phyloP scores from a whole-genome alignment of 2,113 vertebrate genomes.

The Psilopsiagon aymara region DNA sequence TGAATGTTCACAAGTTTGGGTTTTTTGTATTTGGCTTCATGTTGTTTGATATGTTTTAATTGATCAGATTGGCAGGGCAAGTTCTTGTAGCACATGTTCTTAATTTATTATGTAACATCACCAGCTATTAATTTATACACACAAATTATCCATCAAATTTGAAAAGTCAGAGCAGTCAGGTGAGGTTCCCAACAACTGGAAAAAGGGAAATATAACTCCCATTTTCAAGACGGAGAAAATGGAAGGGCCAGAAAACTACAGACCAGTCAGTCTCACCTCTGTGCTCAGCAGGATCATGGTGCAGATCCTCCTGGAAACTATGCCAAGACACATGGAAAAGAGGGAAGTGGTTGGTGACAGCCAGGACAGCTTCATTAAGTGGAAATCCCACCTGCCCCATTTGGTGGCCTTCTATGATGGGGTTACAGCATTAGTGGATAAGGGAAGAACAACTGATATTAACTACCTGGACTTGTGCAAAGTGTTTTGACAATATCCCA shows the following conservation, averaged over 20 bases:
- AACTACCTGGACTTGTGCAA: too few relatives aligned
- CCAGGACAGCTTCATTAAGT: background rate
- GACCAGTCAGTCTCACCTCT: background rate
- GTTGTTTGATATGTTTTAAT: background rate
- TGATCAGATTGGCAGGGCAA: background rate
- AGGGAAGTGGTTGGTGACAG: background rate
- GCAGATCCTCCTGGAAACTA: background rate
- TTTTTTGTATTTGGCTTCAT: background rate
- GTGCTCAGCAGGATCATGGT: background rate
- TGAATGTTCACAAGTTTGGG: background rate
- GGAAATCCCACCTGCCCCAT: background rate
- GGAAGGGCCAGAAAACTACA: background rate
- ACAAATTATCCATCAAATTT: background rate
- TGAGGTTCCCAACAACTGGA: background rate
- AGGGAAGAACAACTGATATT: too few relatives aligned
- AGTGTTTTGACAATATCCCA: too few relatives aligned
- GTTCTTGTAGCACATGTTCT: background rate
- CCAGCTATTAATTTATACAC: background rate
- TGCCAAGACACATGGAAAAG: background rate
- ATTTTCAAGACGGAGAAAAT: background rate
- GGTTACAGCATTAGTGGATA: too few relatives aligned
- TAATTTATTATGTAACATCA: background rate
- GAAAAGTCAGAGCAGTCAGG: background rate
- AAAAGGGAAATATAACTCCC: background rate
- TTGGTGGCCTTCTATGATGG: background rate